Evolutionary conservation across 1,140 invertebrate genomes (phyloP).

Genomic region (Himalopsyche phryganea): DNA sequence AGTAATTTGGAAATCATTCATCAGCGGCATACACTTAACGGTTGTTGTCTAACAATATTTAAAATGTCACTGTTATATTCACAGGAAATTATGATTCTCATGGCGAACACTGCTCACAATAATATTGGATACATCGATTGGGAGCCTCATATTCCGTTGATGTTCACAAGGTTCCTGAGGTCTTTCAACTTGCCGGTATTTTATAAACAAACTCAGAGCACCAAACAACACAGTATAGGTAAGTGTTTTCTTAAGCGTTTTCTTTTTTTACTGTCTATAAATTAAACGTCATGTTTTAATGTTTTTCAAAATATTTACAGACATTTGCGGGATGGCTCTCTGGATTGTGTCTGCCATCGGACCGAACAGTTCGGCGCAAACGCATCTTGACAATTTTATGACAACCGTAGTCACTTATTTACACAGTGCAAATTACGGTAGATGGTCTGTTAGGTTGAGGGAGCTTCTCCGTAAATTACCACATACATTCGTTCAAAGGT

Average conservation of each 20-base stretch:
- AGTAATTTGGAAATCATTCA: too few relatives aligned
- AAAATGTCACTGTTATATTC: too few relatives aligned
- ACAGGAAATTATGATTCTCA: constrained; percentile 68
- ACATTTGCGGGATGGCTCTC: constrained; percentile 57
- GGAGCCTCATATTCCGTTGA: constrained; percentile 75
- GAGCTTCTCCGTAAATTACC: constrained; percentile 62
- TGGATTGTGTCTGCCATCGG: constrained; percentile 71
- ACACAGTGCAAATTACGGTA: constrained; percentile 83
- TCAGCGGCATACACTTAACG: too few relatives aligned
- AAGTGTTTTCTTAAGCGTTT: too few relatives aligned
- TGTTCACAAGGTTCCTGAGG: constrained; percentile 77
- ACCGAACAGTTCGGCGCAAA: constrained; percentile 59
- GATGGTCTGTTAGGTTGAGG: constrained; percentile 66
- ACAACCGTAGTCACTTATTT: constrained; percentile 83
- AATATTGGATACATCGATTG: constrained; percentile 87
- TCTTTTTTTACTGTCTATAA: too few relatives aligned
- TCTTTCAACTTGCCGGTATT: constrained; percentile 76
- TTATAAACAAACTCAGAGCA: constrained; percentile 53
- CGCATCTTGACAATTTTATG: constrained; percentile 77
- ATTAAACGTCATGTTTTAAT: too few relatives aligned
- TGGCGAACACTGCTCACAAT: constrained; percentile 67
- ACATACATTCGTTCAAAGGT: constrained; percentile 51
- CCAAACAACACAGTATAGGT: constrained; percentile 30
- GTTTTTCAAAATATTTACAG: too few relatives aligned
- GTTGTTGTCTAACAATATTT: too few relatives aligned